Evolutionary conservation across 2,113 vertebrate genomes (phyloP), one percentile per base, ranked within the genome.

Genomic region (Salminus brasiliensis): DNA sequence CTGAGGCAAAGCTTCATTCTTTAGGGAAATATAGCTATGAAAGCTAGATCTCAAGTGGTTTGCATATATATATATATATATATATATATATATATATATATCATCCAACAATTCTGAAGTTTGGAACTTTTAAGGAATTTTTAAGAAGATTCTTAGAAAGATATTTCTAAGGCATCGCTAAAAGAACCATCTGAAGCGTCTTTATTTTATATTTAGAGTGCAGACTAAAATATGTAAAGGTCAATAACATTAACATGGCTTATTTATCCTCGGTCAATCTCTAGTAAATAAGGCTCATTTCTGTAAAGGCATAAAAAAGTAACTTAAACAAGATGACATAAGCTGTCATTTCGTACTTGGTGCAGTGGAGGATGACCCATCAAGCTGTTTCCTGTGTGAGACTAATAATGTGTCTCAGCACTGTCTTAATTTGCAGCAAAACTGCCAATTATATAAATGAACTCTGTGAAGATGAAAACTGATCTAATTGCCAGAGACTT

Each of bases 331-430:
- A 68, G 72, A 53, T 34, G 72, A 73, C 80, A 75, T 65, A 52
- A 49, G 53, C 47, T 29, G 76, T 82, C 72, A 78, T n/a, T 62
- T 83, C 9, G 10, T 53, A 27, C 52, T 55, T 74, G 52, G 72
- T 79, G 77, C 67, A 83, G 59, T 79, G 67, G 34, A 81, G 83
- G 39, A 79, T 72, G 34, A 76, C 66, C 75, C 52, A 75, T 85
- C 80, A 85, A 82, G 71, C 77, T 81, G 70, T 71, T 78, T 63
- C 59, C 79, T 78, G 69, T 63, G 74, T 52, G 76, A 49, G 71
- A 69, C 63, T 43, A 41, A 76, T 76, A 84, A 74, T 63, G 67
- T 74, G 69, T 81, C 76, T 63, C 67, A 70, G 74, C 59, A 57
- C 79, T 29, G 25, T 81, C 63, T 69, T 81, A 66, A 85, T 82